These are phyloP conservation scores for Spilarctia lutea DNA, from an alignment of 2,888 invertebrate genomes.

Conservation along the genomic window DNA sequence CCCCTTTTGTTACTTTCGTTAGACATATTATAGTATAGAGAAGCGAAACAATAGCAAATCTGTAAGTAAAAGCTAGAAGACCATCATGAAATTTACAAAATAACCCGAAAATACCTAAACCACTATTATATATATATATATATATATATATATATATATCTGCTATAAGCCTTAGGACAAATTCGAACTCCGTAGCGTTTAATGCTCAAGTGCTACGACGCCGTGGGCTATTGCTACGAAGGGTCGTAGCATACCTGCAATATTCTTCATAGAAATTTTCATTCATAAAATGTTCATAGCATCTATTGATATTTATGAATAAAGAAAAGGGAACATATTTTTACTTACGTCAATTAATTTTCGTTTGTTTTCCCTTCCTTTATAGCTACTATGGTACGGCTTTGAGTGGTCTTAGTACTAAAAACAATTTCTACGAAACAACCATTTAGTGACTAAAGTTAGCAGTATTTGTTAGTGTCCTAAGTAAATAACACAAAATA, in stretches of 20 bases:
- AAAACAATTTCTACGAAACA: no score
- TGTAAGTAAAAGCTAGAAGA: background rate
- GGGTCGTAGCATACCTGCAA: slow-evolving; percentile 38
- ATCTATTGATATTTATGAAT: slow-evolving; percentile 33
- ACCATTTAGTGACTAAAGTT: background rate
- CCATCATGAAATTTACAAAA: background rate
- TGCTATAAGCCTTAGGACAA: background rate
- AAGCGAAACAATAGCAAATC: no score
- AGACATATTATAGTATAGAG: no score
- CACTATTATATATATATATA: background rate
- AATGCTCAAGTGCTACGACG: slow-evolving; percentile 61
- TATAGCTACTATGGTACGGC: no score
- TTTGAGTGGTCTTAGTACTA: no score
- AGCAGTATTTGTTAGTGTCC: background rate
- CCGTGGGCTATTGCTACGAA: slow-evolving; percentile 68
- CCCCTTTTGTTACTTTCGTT: no score
- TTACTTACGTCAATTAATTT: background rate
- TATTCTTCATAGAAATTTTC: slow-evolving; percentile 8
- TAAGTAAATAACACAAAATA: background rate
- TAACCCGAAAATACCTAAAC: background rate
- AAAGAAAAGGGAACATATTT: background rate
- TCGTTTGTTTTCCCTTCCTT: background rate
- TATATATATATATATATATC: background rate
- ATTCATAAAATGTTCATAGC: background rate
- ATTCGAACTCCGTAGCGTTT: slow-evolving; percentile 25